Base-by-base conservation (phyloP, 2,113 vertebrate species). In the Salvelinus alpinus region DNA sequence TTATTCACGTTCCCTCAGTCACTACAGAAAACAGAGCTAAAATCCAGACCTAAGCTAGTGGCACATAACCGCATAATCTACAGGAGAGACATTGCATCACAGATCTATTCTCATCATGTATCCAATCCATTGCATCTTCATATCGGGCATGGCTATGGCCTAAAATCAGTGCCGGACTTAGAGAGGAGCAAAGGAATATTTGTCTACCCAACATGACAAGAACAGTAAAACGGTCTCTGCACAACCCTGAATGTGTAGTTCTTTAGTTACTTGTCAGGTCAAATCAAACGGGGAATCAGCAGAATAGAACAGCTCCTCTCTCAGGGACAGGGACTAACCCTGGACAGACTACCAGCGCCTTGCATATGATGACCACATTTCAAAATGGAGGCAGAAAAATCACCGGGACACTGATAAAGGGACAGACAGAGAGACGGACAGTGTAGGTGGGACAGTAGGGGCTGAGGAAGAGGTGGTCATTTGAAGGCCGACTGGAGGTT, bases 401-500 rank as follows among this genome's bases (percentile, higher is more conserved):
- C 47, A 72, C 11, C 18, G 44, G 44, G 14, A 65, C 20, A 74
- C 24, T 64, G 31, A 62, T 34, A 22, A 62, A 67, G 7, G 18
- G 22, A 12, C 66, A 31, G 9, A 14, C 22, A 24, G 29, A 24
- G 24, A 24, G 24, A 78, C 5, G 27, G 51, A 48, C 8, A 47
- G 54, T 54, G 22, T 4, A 3, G 68, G 44, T 38, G 4, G 24
- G 12, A 67, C 1, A 4, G 38, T 9, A 4, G 9, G 67, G 54
- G 68, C 31, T 1, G 44, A 48, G 22, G n/a, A 11, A 44, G 51
- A n/a, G 9, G 64, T 2, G 20, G 60, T 94, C 95, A 97, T 69
- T 94, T 95, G 86, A 99, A 99, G 16, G 94, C 88, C 2, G 96
- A 96, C 88, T 97, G 95, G 64, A 98, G 92, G 71, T 97, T 95